A percentile compares a stretch with the other conserved stretches of the same genome.
Evolutionary conservation across 1,140 invertebrate genomes (phyloP).

Genomic region (Limonius californicus): DNA sequence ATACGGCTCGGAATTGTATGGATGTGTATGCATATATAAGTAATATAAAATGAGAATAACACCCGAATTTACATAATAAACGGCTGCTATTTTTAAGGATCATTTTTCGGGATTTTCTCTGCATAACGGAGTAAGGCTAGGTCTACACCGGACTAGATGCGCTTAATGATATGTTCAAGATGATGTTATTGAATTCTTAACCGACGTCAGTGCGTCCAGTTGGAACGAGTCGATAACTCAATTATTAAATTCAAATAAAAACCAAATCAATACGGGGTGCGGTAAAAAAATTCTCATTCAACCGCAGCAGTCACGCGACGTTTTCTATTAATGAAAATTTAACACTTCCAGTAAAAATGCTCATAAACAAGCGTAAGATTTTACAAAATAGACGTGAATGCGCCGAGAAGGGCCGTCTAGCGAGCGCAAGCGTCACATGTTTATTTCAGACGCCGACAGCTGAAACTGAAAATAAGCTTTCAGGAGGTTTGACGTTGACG

Average conservation of each 20-base stretch:
- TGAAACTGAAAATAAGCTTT: background rate
- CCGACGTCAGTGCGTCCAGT: too few relatives aligned
- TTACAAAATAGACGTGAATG: too few relatives aligned
- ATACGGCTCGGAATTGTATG: background rate
- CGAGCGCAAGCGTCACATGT: background rate
- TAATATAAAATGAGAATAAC: background rate
- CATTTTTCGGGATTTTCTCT: background rate
- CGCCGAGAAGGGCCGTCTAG: too few relatives aligned
- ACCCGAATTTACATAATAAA: background rate
- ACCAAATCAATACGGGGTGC: background rate
- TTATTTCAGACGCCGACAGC: background rate
- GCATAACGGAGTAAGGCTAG: too few relatives aligned
- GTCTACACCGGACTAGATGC: too few relatives aligned
- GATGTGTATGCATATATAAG: background rate
- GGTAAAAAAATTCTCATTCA: background rate
- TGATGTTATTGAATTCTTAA: too few relatives aligned
- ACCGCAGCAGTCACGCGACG: background rate
- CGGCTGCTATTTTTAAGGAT: background rate
- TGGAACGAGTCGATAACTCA: too few relatives aligned
- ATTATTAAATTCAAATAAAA: too few relatives aligned
- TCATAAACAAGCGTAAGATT: too few relatives aligned
- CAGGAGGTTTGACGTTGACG: background rate
- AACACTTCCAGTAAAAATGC: background rate
- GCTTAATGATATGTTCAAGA: too few relatives aligned
- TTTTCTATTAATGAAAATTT: background rate